These are phyloP conservation scores for Hemistola chrysoprasaria DNA, from an alignment of 2,888 invertebrate species.

Conservation along the genomic window DNA sequence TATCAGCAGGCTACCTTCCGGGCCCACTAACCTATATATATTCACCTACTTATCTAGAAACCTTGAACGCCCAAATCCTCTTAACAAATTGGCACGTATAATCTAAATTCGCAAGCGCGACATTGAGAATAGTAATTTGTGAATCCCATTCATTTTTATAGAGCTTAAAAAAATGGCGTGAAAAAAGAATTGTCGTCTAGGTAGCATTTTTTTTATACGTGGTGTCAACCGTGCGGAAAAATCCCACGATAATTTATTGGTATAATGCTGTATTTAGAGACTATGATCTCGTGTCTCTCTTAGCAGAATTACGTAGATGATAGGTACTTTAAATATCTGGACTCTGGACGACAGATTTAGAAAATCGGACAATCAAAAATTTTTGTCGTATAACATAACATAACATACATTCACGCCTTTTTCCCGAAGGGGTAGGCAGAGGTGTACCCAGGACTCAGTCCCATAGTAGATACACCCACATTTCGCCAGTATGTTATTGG, in stretches of 20 bases:
- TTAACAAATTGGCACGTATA: constrained; percentile 50
- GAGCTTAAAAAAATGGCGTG: constrained; percentile 39
- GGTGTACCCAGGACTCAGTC: too few species aligned
- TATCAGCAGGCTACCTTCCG: constrained; percentile 34
- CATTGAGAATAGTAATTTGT: constrained; percentile 54
- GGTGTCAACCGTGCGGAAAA: constrained; percentile 33
- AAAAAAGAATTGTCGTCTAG: constrained; percentile 40
- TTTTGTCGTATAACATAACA: too few species aligned
- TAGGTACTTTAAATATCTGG: constrained; percentile 7
- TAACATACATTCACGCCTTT: too few species aligned
- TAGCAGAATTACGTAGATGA: constrained; percentile 3
- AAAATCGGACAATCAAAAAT: too few species aligned
- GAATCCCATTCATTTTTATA: constrained; percentile 61
- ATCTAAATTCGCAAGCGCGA: constrained; percentile 45
- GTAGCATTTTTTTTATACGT: constrained; percentile 40
- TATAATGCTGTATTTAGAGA: constrained; percentile 34
- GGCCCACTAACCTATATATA: constrained; percentile 52
- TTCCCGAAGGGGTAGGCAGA: too few species aligned
- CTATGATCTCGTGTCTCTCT: constrained; percentile 14
- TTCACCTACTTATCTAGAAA: constrained; percentile 42
- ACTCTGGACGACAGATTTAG: constrained; percentile 1
- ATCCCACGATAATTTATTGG: constrained; percentile 36
- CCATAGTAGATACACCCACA: too few species aligned
- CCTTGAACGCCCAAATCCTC: constrained; percentile 47
- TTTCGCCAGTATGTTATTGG: too few species aligned